Evolutionary conservation across 2,113 vertebrate genomes (phyloP), one percentile per base, ranked within the genome.

Genomic region (Pedionomus torquatus): DNA sequence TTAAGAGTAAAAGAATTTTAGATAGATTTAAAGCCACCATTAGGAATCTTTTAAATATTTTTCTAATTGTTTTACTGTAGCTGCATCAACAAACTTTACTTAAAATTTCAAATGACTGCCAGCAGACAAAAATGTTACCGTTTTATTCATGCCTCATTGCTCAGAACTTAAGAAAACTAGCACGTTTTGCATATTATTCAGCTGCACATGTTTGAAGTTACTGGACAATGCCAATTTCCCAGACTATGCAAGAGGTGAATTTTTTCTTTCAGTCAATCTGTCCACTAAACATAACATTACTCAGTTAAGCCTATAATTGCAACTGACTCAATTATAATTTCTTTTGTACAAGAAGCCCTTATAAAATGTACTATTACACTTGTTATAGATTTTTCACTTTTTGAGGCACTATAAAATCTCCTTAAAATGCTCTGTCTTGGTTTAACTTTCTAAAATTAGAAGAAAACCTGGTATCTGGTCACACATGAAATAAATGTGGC

Each of bases 101-200:
- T 90, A 95, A 83, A 83, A 92, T 95, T 97, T 96, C 71, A 96
- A 87, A 98, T 89, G 25, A 97, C 75, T 89, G 95, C 37, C 74
- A 96, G 93, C 64, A 94, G 87, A 26, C 30, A 94, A 86, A 60
- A 57, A 76, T 95, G 93, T 61, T 92, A 85, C 75, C 83, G 57
- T 69, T 96, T 93, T 85, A 97, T 87, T 95, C 83, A 95, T 88
- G 75, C 93, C 89, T 96, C 95, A 95, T 80, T 97, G 90, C 76
- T 83, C 91, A 96, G 75, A 90, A 92, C 72, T 86, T 88, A 94
- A 97, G 96, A 97, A 97, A 97, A 98, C 87, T 84, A 97, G 64
- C 87, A 97, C 41, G 24, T 96, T 98, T 98, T 93, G 66, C 35
- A 60, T 77, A 94, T 87, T 92, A 92, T 64, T 97, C 77, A 94